Evolutionary conservation across 2,113 vertebrate species (phyloP).

Genomic region (Fulica atra): DNA sequence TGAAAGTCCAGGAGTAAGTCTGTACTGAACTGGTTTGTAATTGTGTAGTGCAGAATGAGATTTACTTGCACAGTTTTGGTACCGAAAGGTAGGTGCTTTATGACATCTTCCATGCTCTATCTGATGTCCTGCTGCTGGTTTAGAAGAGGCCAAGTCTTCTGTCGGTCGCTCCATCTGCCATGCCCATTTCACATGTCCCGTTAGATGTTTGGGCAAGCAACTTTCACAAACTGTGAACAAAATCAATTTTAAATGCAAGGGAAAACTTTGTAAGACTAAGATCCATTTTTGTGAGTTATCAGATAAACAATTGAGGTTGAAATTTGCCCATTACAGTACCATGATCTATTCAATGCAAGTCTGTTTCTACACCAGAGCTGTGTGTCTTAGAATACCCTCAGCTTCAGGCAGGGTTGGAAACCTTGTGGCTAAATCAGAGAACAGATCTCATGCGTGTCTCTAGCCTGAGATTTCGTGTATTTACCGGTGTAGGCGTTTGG

Average conservation of each 20-base stretch:
- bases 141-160: neutral
- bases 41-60: neutral
- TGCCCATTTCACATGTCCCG: neutral
- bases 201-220: neutral
- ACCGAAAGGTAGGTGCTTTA: neutral
- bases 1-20: neutral
- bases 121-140: neutral
- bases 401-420: neutral
- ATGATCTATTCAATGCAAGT: fast-evolving
- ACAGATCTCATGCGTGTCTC: too few species aligned
- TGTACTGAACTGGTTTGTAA: neutral
- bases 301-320: neutral
- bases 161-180: fast-evolving
- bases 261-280: neutral
- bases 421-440: neutral
- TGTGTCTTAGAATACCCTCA: too few species aligned
- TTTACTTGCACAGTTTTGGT: neutral
- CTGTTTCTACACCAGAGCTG: too few species aligned
- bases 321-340: fast-evolving
- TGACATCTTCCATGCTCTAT: neutral
- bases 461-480: neutral
- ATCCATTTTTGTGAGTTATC: neutral
- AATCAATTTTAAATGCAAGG: neutral
- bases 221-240: neutral
- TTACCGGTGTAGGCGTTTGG: neutral